A percentile compares a stretch with the other conserved stretches of the same genome.
Conservation (phyloP, 2,113 vertebrate genomes). For the Elephantulus edwardii region DNA sequence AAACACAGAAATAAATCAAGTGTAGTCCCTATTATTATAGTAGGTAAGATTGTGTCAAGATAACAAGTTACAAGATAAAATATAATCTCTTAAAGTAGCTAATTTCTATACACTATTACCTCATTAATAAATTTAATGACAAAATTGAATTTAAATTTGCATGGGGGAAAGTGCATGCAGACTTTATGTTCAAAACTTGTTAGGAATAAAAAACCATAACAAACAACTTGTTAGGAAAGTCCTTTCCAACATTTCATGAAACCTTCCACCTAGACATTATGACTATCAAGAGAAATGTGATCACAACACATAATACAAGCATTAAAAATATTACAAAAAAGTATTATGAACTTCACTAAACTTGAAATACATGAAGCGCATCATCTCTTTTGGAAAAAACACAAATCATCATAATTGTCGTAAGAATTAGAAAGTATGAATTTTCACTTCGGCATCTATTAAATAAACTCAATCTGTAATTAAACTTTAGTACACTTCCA, state of each 20-base stretch:
- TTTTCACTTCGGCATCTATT: not conserved
- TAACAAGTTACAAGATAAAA: not conserved
- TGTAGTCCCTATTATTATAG: not conserved
- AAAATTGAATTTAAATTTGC: not conserved
- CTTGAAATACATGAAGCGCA: constrained; percentile 21
- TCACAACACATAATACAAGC: not conserved
- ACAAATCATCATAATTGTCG: not conserved
- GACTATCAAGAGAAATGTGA: not conserved
- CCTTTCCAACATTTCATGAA: not conserved
- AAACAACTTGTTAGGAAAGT: not conserved
- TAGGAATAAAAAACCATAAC: no score
- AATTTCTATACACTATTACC: not conserved
- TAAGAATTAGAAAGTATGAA: constrained; percentile 24
- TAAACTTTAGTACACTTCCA: constrained; percentile 19
- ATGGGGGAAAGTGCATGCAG: not conserved
- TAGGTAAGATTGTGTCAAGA: not conserved
- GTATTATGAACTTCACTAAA: not conserved
- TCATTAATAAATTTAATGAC: not conserved
- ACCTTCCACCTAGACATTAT: not conserved
- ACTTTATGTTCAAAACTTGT: no score
- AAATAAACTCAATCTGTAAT: not conserved
- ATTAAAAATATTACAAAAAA: not conserved
- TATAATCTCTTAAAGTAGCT: not conserved
- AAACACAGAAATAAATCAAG: not conserved
- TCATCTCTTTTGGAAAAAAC: not conserved